A percentile compares a stretch with the other conserved stretches of the same genome.
phyloP scores from a whole-genome alignment of 2,888 invertebrate species.

The Ditylenchus weischeri region DNA sequence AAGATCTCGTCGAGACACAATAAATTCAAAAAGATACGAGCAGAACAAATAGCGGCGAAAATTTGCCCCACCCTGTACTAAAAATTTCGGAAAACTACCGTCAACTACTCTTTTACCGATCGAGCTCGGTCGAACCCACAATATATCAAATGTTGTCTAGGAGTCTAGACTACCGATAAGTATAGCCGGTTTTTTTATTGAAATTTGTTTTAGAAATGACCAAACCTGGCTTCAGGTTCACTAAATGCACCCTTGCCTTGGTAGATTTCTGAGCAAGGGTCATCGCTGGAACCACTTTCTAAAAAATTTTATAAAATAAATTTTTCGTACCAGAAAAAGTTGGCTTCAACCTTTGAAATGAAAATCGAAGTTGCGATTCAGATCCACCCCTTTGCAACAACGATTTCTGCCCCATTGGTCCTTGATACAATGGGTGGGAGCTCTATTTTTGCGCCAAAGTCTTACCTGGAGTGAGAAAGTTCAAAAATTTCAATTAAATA shows the following conservation, averaged over 20 bases:
- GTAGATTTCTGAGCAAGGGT: conserved; percentile 58
- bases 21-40: too few relatives aligned
- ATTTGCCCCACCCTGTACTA: too few relatives aligned
- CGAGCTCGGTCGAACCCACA: background rate
- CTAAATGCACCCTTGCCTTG: conserved; percentile 56
- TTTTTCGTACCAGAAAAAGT: background rate
- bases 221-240: conserved; percentile 55
- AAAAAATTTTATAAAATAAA: conserved; percentile 8
- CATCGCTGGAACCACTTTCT: conserved; percentile 55
- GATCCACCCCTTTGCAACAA: conserved; percentile 58
- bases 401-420: conserved; percentile 50
- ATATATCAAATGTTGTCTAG: conserved; percentile 4
- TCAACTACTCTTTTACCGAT: too few relatives aligned
- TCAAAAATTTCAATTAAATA: background rate
- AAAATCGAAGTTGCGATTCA: conserved; percentile 58
- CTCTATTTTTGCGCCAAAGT: conserved; percentile 48
- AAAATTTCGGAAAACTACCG: too few relatives aligned
- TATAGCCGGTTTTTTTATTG: background rate
- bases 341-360: conserved; percentile 36
- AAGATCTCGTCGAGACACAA: too few relatives aligned
- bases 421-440: conserved; percentile 36
- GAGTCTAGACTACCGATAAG: background rate
- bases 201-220: background rate
- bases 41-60: too few relatives aligned
- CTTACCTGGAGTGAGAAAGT: conserved; percentile 33